Base-by-base conservation (phyloP, 92 coral and sea anemone species). In the Scolanthus callimorphus region DNA sequence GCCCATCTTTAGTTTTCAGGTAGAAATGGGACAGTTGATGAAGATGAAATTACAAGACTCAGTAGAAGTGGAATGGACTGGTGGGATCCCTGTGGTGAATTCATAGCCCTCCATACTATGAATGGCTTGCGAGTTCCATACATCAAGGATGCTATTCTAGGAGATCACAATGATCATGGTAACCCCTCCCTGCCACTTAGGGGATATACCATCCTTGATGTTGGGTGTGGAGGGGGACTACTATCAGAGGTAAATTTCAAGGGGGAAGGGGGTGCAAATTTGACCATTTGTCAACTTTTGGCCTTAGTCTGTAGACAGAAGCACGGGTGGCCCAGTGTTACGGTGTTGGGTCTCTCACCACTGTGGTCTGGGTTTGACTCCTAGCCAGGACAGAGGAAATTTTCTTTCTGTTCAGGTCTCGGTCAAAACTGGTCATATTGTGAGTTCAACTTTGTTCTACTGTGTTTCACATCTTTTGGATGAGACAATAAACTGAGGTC, bases 161-260 rank as follows among this genome's bases (percentile, higher is more conserved):
- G 51, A 3, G 75, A 60, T 11, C 58, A n/a, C 24, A 56, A 34
- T 4, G 58, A 49, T 0, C 23, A 43, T 15, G n/a, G n/a, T n/a
- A n/a, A n/a, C n/a, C 63, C 57, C 3, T 70, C 86, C 2, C 67
- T 66, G 48, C 90, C 96, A 15, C 84, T 92, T 3, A 47, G 51
- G 29, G 90, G 82, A 13, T 58, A 69, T 22, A 73, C 63, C 37
- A 67, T 92, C 23, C 69, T 92, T 25, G 98, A 92, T 51, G 77
- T 88, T 29, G 98, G 98, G 11, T 92, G 98, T 70, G 98, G 98
- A 39, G 98, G 98, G 21, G 98, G 98, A 3, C 79, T 92, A 31
- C 51, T 92, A 22, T 72, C 85, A 4, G 96, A 92, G 94, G 98
- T 88, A 60, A 13, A n/a, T 6, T 2, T 2, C 27, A 51, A 19